Conservation (phyloP, 2,113 vertebrate species). For the Meleagris gallopavo region DNA sequence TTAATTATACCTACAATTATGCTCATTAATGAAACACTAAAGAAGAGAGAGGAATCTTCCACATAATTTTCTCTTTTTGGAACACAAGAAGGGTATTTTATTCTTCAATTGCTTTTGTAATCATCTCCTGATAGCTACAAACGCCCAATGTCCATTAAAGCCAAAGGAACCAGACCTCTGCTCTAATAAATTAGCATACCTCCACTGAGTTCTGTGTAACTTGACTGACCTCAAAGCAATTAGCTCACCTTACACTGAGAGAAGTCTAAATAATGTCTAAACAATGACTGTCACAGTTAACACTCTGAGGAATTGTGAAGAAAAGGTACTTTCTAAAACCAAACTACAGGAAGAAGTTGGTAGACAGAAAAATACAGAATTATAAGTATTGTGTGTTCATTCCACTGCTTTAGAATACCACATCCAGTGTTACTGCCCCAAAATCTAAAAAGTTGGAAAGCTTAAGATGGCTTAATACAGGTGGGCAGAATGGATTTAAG, state of each 20-base stretch:
- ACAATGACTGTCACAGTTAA: neutral
- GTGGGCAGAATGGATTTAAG: neutral
- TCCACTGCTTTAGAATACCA: neutral
- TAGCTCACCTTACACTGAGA: neutral
- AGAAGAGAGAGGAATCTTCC: neutral
- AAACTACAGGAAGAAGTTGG: neutral
- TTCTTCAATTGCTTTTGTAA: neutral
- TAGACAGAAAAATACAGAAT: neutral
- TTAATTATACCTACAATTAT: slow-evolving; percentile 44
- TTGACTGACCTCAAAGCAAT: neutral
- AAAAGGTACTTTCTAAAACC: slow-evolving; percentile 6
- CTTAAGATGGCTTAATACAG: neutral
- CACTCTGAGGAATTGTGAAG: neutral
- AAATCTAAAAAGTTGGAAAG: neutral
- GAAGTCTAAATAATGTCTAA: neutral
- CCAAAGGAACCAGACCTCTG: neutral
- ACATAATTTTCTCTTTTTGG: slow-evolving; percentile 18
- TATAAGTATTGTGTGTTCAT: neutral
- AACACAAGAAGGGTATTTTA: neutral
- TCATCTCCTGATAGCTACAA: neutral
- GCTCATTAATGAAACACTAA: slow-evolving; percentile 31
- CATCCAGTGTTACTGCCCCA: neutral
- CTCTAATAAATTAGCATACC: neutral
- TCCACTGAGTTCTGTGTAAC: neutral
- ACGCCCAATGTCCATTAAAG: neutral